These are phyloP conservation scores for Pelodiscus sinensis DNA, from an alignment of 2,113 vertebrate genomes.

Conservation along the genomic window DNA sequence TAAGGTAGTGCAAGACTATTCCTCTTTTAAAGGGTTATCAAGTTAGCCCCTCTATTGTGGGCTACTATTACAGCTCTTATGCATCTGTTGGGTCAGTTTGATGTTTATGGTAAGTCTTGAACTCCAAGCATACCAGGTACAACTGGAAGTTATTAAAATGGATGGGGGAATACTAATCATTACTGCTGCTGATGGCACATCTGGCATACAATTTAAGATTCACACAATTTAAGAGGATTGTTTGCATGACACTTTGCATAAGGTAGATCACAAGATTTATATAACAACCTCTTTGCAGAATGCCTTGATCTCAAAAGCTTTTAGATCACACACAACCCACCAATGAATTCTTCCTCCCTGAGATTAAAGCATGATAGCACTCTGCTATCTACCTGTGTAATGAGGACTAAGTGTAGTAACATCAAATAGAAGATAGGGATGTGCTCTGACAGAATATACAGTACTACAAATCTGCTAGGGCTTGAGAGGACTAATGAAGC, in stretches of 20 bases:
- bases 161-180: not conserved
- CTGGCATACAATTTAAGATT: not conserved
- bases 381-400: not conserved
- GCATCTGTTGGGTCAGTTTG: not conserved
- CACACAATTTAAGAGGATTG: not conserved
- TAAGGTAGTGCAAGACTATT: too few species aligned
- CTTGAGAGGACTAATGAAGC: not conserved
- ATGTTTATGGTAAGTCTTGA: not conserved
- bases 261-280: not conserved
- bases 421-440: not conserved
- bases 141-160: not conserved
- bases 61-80: not conserved
- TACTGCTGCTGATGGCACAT: not conserved
- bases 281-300: slow-evolving; percentile 15
- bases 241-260: not conserved
- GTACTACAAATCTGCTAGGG: too few species aligned
- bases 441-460: not conserved
- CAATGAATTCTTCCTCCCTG: not conserved
- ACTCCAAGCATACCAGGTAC: not conserved
- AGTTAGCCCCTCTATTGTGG: not conserved
- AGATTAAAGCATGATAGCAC: not conserved
- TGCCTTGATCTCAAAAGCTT: not conserved
- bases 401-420: not conserved
- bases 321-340: not conserved
- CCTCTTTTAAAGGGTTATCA: not conserved